Evolutionary conservation across 1,140 invertebrate genomes (phyloP).

Genomic region (Trichonephila clavata): DNA sequence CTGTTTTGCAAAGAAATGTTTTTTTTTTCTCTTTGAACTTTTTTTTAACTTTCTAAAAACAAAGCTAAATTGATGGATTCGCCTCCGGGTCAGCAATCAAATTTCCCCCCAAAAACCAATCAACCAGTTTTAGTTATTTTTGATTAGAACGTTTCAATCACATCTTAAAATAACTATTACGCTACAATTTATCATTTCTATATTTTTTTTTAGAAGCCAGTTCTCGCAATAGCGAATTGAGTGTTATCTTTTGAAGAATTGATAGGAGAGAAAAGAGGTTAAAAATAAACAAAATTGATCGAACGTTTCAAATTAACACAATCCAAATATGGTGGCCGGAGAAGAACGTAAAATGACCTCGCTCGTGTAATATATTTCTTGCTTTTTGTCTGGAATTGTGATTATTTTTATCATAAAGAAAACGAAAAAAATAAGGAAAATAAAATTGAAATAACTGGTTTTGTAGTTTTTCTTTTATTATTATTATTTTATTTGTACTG

Average conservation of each 20-base stretch:
- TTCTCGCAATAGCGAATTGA: neutral
- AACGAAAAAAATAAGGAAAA: neutral
- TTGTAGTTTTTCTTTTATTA: neutral
- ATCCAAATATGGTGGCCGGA: constrained; percentile 1
- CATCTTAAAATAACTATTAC: neutral
- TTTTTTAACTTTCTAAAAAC: no score
- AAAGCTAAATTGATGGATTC: no score
- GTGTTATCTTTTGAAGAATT: constrained; percentile 9
- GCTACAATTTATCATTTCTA: neutral
- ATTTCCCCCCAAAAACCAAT: no score
- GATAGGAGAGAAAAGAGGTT: neutral
- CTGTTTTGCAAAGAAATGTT: no score
- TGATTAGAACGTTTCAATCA: neutral
- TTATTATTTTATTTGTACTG: neutral
- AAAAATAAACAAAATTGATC: neutral
- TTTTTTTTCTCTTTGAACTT: no score
- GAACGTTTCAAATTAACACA: neutral
- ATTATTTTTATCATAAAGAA: constrained; percentile 26
- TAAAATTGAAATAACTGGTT: constrained; percentile 24
- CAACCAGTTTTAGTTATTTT: no score
- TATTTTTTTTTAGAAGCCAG: neutral
- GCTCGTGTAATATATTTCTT: neutral
- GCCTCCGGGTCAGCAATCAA: no score
- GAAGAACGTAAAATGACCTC: neutral
- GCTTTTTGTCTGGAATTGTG: neutral